Conservation (phyloP, 1,140 invertebrate genomes). For the Conus betulinus region DNA sequence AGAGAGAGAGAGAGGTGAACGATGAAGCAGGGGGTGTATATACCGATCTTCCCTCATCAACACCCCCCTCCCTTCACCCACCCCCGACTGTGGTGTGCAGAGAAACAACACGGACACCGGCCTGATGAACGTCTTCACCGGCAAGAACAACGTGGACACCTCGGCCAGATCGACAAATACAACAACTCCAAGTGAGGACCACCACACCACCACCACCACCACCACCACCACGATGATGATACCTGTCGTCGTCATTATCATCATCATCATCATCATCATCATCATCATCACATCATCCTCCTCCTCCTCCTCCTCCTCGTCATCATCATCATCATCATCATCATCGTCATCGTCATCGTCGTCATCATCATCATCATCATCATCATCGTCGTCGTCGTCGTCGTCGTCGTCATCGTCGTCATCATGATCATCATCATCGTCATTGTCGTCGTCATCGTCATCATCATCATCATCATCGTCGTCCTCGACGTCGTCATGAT, state of each 20-base stretch:
- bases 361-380: no score
- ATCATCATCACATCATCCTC: no score
- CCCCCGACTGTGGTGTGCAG: neutral
- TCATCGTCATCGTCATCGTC: no score
- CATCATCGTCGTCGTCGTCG: no score
- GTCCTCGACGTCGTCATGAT: no score
- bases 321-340: no score
- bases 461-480: no score
- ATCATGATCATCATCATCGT: no score
- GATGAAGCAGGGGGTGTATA: neutral
- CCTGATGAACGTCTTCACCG: slow-evolving; percentile 5
- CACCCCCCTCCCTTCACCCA: neutral
- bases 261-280: no score
- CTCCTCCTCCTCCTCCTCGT: no score
- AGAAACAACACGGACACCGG: slow-evolving; percentile 20
- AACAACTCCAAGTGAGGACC: slow-evolving; percentile 65
- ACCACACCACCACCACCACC: neutral
- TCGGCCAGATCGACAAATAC: slow-evolving; percentile 66
- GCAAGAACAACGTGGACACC: neutral
- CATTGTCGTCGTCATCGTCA: no score
- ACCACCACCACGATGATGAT: neutral
- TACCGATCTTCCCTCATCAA: neutral
- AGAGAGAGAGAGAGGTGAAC: neutral
- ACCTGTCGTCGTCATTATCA: neutral
- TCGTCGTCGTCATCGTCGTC: no score